Base-by-base conservation (phyloP, 1,140 invertebrate species). In the Drosophila dunni region DNA sequence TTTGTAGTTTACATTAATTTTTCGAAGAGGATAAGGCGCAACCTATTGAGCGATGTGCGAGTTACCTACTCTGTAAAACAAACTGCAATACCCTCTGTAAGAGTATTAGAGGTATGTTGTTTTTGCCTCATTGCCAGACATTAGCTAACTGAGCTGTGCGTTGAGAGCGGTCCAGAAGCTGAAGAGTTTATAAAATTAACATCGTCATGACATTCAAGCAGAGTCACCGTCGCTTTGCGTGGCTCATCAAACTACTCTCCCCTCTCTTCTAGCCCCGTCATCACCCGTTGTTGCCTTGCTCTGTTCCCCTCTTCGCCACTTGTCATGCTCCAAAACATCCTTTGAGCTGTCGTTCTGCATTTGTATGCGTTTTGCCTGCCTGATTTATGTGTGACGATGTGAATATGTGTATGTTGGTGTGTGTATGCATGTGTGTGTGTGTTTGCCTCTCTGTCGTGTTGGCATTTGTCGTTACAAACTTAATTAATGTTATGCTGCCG, bases 131-230 rank as follows among this genome's bases (percentile, higher is more conserved):
- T 60, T 64, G 50, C 5, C 48, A 38, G 29, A 48, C 48, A 70
- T 54, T 51, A 46, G 1, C 33, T 5, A 10, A 8, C 38, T 2
- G 40, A 46, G 44, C 58, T 73, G 44, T 24, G 50, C 1, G 50
- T 33, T 36, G 3, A 17, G 42, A 56, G 45, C 29, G 70, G 38
- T 54, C 46, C 72, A 69, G 75, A 69, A 83, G 65, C 58, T 88
- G 75, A 75, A 90, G 85, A 89, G 84, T 89, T 90, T 90, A 90
- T 90, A 84, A 89, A 89, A 89, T 89, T 89, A 89, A 88, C 84
- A 83, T 89, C 85, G 78, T 88, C 84, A 89, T 84, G 80, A 78
- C 78, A 78, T 84, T 76, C 68, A 69, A 69, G 76, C 66, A 73
- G 68, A 64, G 54, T 65, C 48, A 63, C 24, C 48, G 45, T 33